Evolutionary conservation across 2,888 invertebrate species (phyloP), one percentile per base, ranked within the genome.

Genomic region (Mesorhabditis sp.): DNA sequence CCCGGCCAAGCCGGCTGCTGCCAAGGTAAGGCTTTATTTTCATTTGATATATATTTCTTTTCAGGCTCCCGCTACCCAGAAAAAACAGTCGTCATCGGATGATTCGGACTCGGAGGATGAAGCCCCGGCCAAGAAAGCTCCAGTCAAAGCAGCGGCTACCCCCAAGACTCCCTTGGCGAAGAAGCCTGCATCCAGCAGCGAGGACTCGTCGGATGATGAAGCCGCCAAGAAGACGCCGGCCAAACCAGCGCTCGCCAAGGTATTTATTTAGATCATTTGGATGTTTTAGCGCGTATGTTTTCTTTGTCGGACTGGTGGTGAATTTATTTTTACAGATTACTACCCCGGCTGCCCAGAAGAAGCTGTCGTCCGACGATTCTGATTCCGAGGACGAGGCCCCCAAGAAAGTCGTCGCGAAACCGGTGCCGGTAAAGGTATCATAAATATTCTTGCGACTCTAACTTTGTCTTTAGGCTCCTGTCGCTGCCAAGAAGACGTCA

Each of bases 401-500:
- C 43, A 45, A 65, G 50, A 63, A 50, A 50, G 58, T 50, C 58
- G 58, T n/a, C 7, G n/a, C 13, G 13, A 43, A 50, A 50, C 58
- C 58, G n/a, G 10, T 50, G 10, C 62, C 67, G 44, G 67, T 43
- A n/a, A 28, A 10, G 70, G 7, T 5, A 28, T 15, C 6, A 72
- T 41, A 62, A 3, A 15, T 10, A 66, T 65, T 41, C n/a, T 50
- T 50, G 7, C n/a, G n/a, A 13, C n/a, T 50, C n/a, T 50, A 50
- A 2, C n/a, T n/a, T 50, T 50, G 58, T 13, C 61, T 41, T 50
- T 50, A 50, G 58, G 7, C 58, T n/a, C 70, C 65, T 28, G 50
- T 67, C 15, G 68, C 68, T 5, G 71, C 72, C 13, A 79, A 79
- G 73, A 76, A 76, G 50, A 70, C 71, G n/a, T 73, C 67, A 10